Base-by-base conservation (phyloP, 2,888 invertebrate species). In the Lordiphosa andalusiaca region DNA sequence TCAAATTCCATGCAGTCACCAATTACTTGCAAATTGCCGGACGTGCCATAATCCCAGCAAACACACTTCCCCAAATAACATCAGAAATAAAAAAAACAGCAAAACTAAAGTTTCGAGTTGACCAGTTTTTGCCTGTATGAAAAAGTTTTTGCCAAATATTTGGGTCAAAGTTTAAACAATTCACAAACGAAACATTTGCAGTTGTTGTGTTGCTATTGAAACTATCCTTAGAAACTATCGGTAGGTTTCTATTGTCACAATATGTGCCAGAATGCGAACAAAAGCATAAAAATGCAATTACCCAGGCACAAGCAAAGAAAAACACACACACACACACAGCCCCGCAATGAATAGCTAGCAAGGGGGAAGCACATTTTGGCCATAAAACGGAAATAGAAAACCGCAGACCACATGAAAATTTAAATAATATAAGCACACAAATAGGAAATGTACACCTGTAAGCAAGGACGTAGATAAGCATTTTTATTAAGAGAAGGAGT, bases 231-330 rank as follows among this genome's bases (percentile, higher is more conserved):
- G 35, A 41, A 52, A 57, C 41, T 60, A 42, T 44, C 23, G 62
- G 44, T 56, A 25, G 39, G 19, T 30, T 37, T 30, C 30, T 47
- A 48, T 38, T 65, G 77, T 73, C 73, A 44, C 58, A 52, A 49
- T 40, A 23, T 55, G 49, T 67, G 46, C 46, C 51, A 33, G 12
- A 23, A 41, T 19, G 53, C 51, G 36, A 64, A 64, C 68, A 68
- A 72, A 67, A 58, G 78, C 84, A 84, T 84, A 84, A 81, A 80
- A 80, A 74, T 84, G 80, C 82, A 84, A 80, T 80, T 80, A 80
- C 77, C 70, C 59, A 47, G 55, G 60, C 68, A 47, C 23, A 10
- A 7, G 9, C 10, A 6, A 52, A n/a, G 23, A 35, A 35, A 42
- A 25, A 37, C 19, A 36, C 23, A n/a, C 21, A 44, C 21, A 44